Evolutionary conservation across 2,797 vertebrate genomes (phyloP), one percentile per base, ranked within the genome.

Genomic region (Melanotaenia nigrans): DNA sequence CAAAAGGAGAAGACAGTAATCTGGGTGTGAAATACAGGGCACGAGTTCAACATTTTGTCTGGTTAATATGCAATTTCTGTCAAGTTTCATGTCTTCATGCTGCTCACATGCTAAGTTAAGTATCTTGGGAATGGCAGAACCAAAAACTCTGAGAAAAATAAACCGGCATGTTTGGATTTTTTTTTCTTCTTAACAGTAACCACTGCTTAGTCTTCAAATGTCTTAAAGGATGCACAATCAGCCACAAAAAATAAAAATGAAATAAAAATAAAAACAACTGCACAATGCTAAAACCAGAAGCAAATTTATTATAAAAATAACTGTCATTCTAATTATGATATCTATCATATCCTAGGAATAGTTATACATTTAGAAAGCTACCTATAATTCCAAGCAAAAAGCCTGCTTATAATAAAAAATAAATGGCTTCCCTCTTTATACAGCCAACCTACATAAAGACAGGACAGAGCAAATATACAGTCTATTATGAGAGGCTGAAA

Each of bases 41-140:
- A 45, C 3, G 55, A 42, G 68, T 61, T 71, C 61, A 71, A 57
- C 54, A 54, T 64, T 74, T 72, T 62, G 36, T 65, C 65, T 71
- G 49, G 82, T 85, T 87, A 83, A 88, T 87, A 74, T 80, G 73
- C 85, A 78, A 85, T 81, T 78, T 82, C 77, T 35, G 75, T 85
- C 80, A 79, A 83, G 85, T 71, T 72, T 73, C 42, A 71, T 12
- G 28, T 54, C 45, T 72, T 65, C 1, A 4, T 40, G 65, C 69
- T 74, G 51, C 36, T 69, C 75, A 69, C 80, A 14, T 14, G 38
- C 38, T 82, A 89, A 83, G 71, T 77, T 63, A 81, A 88, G 85
- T 67, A 87, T 71, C 56, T 59, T 64, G 61, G 53, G 66, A 54
- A 69, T 24, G 71, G 51, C 72, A 22, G 53, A 65, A 68, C 68